These are phyloP conservation scores for Noctua fimbriata DNA, from an alignment of 2,888 invertebrate species.

Conservation along the genomic window DNA sequence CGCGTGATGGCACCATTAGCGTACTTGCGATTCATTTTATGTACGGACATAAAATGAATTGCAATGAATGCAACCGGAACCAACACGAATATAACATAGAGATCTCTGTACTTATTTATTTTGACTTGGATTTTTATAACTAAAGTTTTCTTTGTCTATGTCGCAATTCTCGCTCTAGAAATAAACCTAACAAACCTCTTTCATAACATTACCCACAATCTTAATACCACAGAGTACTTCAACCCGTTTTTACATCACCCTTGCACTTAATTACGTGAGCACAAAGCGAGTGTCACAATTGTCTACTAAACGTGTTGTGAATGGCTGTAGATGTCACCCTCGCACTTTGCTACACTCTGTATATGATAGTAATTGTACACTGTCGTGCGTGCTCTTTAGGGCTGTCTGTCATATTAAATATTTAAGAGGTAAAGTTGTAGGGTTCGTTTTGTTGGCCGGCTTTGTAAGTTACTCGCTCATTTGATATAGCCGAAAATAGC, in stretches of 20 bases:
- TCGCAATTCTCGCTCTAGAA: neutral
- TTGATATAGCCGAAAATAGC: neutral
- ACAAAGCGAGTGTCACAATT: slow-evolving; percentile 55
- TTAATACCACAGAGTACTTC: slow-evolving; percentile 12
- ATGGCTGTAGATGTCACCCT: slow-evolving; percentile 35
- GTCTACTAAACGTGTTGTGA: slow-evolving; percentile 41
- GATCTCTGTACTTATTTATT: neutral
- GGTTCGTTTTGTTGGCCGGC: slow-evolving; percentile 5
- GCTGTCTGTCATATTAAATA: slow-evolving; percentile 40
- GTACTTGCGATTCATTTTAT: too few species aligned
- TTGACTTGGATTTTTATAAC: neutral
- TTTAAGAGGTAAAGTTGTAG: slow-evolving; percentile 12
- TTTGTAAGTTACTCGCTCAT: neutral
- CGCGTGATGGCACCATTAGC: too few species aligned
- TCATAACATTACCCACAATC: neutral
- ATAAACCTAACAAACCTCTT: neutral
- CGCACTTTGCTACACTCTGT: slow-evolving; percentile 30
- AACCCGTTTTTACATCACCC: slow-evolving; percentile 24
- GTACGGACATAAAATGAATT: too few species aligned
- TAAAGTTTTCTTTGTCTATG: neutral
- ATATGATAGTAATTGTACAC: slow-evolving; percentile 39
- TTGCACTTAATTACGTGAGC: slow-evolving; percentile 44
- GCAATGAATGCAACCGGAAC: too few species aligned
- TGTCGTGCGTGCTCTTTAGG: slow-evolving; percentile 36
- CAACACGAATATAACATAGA: too few species aligned